A percentile compares a stretch with the other conserved stretches of the same genome.
These are phyloP conservation scores for Xestia c-nigrum DNA, from an alignment of 2,888 invertebrate genomes.

Conservation along the genomic window DNA sequence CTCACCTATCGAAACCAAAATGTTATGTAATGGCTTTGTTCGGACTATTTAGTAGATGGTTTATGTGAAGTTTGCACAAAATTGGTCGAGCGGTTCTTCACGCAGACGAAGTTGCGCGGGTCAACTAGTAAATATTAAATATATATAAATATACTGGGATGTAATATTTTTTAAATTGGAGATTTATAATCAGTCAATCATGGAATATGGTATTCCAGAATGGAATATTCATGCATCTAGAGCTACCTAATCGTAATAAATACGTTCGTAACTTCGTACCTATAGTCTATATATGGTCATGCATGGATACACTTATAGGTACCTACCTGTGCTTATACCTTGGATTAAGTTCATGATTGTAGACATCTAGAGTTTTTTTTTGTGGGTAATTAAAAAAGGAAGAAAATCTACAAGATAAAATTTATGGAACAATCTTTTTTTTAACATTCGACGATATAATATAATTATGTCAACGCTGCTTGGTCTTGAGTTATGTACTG, in stretches of 20 bases:
- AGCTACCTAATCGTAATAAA: background rate
- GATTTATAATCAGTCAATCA: constrained; percentile 8
- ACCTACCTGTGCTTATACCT: too few relatives aligned
- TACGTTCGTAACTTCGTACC: too few relatives aligned
- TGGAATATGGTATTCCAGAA: background rate
- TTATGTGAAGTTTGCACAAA: too few relatives aligned
- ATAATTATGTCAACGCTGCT: background rate
- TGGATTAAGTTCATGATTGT: background rate
- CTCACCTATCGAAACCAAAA: too few relatives aligned
- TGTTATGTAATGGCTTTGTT: too few relatives aligned
- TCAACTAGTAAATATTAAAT: too few relatives aligned
- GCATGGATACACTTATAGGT: background rate
- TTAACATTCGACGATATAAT: background rate
- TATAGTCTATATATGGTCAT: too few relatives aligned
- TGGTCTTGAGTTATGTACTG: background rate
- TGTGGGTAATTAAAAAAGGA: background rate
- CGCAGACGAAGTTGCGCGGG: too few relatives aligned
- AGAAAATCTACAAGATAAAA: background rate
- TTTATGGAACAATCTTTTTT: background rate
- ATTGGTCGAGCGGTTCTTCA: too few relatives aligned
- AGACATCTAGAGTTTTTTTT: background rate
- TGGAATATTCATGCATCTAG: background rate
- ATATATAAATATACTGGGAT: background rate
- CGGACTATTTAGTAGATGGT: too few relatives aligned
- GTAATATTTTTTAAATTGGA: constrained; percentile 2